A percentile compares a stretch with the other conserved stretches of the same genome.
These are phyloP conservation scores for Columbina picui DNA, from an alignment of 2,113 vertebrate genomes.

Conservation along the genomic window DNA sequence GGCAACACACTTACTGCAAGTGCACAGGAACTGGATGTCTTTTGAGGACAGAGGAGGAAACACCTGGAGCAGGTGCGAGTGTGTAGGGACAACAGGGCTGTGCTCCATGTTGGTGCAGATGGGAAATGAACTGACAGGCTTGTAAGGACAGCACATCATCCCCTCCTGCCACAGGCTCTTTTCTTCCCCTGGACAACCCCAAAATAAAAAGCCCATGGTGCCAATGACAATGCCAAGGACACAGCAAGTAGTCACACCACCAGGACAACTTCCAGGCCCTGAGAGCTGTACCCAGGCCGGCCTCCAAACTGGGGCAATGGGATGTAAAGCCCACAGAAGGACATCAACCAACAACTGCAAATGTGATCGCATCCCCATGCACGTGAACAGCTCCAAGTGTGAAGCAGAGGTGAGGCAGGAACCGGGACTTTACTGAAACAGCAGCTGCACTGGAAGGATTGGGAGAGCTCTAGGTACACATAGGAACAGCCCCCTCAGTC, in stretches of 20 bases:
- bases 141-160: background rate
- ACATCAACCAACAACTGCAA: background rate
- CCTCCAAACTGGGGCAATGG: background rate
- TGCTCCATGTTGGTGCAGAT: rapidly evolving
- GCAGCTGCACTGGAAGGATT: background rate
- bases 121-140: rapidly evolving
- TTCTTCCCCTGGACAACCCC: too few species aligned
- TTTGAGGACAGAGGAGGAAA: background rate
- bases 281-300: rapidly evolving
- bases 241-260: background rate
- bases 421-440: background rate
- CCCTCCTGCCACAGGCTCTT: too few species aligned
- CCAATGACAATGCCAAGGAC: too few species aligned
- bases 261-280: rapidly evolving
- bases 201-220: background rate
- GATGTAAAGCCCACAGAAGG: background rate
- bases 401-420: background rate
- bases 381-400: background rate
- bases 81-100: rapidly evolving
- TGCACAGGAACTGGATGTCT: too few species aligned
- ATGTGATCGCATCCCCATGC: rapidly evolving
- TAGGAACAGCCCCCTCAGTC: rapidly evolving
- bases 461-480: background rate
- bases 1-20: background rate
- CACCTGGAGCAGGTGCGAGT: rapidly evolving